Evolutionary conservation across 1,140 invertebrate genomes (phyloP).

Genomic region (Lepidotrigona ventralis): DNA sequence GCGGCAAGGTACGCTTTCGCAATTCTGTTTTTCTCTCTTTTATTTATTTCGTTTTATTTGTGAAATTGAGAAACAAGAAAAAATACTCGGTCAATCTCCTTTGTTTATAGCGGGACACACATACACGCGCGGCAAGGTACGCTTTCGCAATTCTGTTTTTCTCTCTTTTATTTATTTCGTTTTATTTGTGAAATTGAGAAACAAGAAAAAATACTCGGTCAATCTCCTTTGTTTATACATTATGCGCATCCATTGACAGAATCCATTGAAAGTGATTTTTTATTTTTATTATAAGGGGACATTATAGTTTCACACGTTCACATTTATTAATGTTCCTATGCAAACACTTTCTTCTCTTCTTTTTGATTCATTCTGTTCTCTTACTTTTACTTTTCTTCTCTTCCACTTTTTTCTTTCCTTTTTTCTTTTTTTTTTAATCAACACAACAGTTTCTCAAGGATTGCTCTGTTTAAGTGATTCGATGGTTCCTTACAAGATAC

Average conservation of each 20-base stretch:
- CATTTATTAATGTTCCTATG: neutral
- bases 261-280: slow-evolving; percentile 16
- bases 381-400: no score
- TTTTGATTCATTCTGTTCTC: no score
- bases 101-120: slow-evolving; percentile 25
- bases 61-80: no score
- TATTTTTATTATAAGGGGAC: neutral
- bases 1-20: slow-evolving; percentile 38
- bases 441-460: neutral
- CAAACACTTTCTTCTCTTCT: neutral
- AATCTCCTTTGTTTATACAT: neutral
- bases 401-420: neutral
- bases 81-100: neutral
- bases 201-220: neutral
- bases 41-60: neutral
- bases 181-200: neutral
- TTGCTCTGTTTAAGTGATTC: neutral
- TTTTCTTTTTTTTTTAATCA: neutral
- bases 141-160: slow-evolving; percentile 10
- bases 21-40: neutral
- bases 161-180: neutral
- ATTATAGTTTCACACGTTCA: neutral
- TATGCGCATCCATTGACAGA: neutral
- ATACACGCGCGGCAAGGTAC: slow-evolving; percentile 44
- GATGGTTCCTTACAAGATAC: neutral